Base-by-base conservation (phyloP, 2,888 invertebrate genomes). In the Chrysina gloriosa region DNA sequence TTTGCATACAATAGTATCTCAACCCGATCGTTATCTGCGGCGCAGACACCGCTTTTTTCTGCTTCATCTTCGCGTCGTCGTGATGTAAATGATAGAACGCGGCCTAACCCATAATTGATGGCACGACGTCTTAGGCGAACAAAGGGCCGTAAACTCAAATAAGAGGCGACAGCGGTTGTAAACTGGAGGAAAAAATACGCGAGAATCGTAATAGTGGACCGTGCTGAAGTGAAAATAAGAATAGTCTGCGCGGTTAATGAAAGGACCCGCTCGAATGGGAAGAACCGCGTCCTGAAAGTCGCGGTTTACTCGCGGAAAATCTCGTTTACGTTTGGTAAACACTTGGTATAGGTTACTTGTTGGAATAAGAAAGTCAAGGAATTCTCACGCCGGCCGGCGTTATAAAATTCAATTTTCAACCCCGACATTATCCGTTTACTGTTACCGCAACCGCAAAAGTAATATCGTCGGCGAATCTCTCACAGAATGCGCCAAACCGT, bases 1-100 rank as follows among this genome's bases (percentile, higher is more conserved):
- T 72, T 72, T 72, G 72, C 70, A 72, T 72, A 72, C 72, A 72
- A 72, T 72, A 70, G 72, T 69, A 58, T 42, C 67, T 64, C 69
- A 68, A 54, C 34, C 48, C 68, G 72, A 72, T 72, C 70, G 67
- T 67, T 70, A 72, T 72, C 72, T 70, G 39, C 31, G 58, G 31
- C 39, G 11, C 39, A 58, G 19, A 39, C 58, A 19, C 39, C 39
- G 39, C 25, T 25, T 39, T 58, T 58, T 42, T 58, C 25, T 39
- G 58, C 58, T 39, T 58, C 58, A 58, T 58, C 58, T 58, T 27
- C 27, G 16, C 7, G 31, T 39, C 39, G 36, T 58, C 58, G 39
- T 58, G 58, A 58, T 58, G 58, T 58, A 58, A 58, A 58, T 58
- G 39, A 58, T 58, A 39, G 25, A 58, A 58, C 58, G 39, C 25